Conservation (phyloP, 2,888 invertebrate genomes). For the Frankliniella fusca region DNA sequence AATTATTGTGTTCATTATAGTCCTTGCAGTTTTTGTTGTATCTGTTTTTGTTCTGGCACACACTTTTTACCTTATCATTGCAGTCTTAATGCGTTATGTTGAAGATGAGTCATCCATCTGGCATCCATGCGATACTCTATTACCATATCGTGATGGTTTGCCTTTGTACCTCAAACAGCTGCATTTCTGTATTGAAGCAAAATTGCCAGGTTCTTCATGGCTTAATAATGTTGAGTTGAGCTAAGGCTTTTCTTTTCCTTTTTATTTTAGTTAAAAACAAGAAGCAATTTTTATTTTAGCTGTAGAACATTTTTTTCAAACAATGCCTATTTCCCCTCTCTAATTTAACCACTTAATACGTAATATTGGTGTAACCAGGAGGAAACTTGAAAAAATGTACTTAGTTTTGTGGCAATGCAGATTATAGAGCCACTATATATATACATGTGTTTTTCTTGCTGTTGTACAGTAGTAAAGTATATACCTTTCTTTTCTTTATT, state of each 20-base stretch:
- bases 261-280: neutral
- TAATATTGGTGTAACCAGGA: too few species aligned
- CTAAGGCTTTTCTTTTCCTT: neutral
- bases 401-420: too few species aligned
- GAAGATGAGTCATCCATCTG: neutral
- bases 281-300: neutral
- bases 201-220: constrained; percentile 15
- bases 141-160: neutral
- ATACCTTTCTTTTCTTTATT: neutral
- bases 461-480: too few species aligned
- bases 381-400: too few species aligned
- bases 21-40: constrained; percentile 23
- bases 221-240: neutral
- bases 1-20: neutral
- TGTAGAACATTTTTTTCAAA: neutral
- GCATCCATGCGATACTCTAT: neutral
- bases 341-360: neutral
- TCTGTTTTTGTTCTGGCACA: constrained; percentile 19
- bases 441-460: too few species aligned
- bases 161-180: neutral
- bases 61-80: neutral
- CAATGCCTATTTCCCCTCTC: neutral
- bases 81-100: neutral
- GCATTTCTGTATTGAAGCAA: constrained; percentile 6
- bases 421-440: too few species aligned